Evolutionary conservation across 2,888 invertebrate species (phyloP).

Genomic region (Punctoribates punctum): DNA sequence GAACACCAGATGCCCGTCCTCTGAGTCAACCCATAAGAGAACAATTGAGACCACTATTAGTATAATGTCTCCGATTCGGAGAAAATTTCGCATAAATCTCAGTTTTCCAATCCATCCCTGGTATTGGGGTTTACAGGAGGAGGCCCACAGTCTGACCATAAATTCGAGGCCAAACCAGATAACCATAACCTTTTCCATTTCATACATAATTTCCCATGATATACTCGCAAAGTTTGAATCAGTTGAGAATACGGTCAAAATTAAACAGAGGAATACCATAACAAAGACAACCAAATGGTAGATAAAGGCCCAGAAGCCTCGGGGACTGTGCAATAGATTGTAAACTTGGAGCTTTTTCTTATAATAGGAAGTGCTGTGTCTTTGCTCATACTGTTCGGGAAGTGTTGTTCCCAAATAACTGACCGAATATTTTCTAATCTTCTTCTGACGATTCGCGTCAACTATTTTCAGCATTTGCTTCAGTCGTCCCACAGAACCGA

Average conservation of each 20-base stretch:
- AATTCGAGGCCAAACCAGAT: conserved; percentile 38
- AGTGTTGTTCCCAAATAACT: conserved; percentile 25
- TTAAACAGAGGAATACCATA: conserved; percentile 37
- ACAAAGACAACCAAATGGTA: conserved; percentile 37
- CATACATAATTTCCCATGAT: background rate
- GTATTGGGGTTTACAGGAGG: conserved; percentile 28
- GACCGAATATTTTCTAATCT: background rate
- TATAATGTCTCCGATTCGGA: conserved; percentile 25
- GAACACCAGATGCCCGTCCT: conserved; percentile 34
- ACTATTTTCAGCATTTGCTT: conserved; percentile 1
- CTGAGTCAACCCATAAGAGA: conserved; percentile 8
- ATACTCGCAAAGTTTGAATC: background rate
- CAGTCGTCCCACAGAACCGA: conserved; percentile 3
- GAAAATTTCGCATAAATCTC: background rate
- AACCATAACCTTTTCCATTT: conserved; percentile 37
- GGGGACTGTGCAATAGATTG: conserved; percentile 33
- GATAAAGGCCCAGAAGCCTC: conserved; percentile 33
- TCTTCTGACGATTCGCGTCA: background rate
- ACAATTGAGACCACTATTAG: conserved; percentile 14
- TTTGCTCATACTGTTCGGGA: background rate
- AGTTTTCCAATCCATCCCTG: conserved; percentile 26
- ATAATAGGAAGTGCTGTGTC: background rate
- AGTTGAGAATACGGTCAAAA: conserved; percentile 34
- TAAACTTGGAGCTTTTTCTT: conserved; percentile 30
- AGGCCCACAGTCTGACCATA: conserved; percentile 33